A percentile compares a stretch with the other conserved stretches of the same genome.
Conservation (phyloP, 2,888 invertebrate species). For the Patella ulyssiponensis region DNA sequence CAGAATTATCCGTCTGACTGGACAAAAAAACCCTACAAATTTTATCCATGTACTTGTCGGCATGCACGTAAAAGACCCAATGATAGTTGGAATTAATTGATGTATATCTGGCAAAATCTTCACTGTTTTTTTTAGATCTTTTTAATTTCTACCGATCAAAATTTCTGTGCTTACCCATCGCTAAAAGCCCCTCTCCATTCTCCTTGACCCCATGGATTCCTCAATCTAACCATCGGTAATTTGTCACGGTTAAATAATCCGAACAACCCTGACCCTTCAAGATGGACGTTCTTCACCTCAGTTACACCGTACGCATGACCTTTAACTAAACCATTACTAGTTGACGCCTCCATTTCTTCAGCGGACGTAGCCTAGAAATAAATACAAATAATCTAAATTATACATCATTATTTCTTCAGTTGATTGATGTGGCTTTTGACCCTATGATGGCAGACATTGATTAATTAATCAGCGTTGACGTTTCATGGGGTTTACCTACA, state of each 20-base stretch:
- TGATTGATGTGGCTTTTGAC: too few relatives aligned
- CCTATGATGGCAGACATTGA: too few relatives aligned
- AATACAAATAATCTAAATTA: too few relatives aligned
- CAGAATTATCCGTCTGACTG: too few relatives aligned
- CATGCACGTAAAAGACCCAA: too few relatives aligned
- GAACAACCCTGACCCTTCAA: slow-evolving; percentile 70
- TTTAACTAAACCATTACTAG: slow-evolving; percentile 76
- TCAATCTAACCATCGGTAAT: slow-evolving; percentile 75
- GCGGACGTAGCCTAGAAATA: slow-evolving; percentile 70
- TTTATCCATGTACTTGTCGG: too few relatives aligned
- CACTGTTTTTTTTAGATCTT: not conserved
- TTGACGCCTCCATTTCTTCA: slow-evolving; percentile 75
- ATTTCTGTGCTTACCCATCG: slow-evolving; percentile 73
- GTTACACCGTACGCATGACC: slow-evolving; percentile 79
- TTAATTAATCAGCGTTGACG: too few relatives aligned
- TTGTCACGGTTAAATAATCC: slow-evolving; percentile 74
- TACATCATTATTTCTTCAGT: too few relatives aligned
- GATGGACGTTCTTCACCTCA: slow-evolving; percentile 74
- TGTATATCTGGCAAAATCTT: too few relatives aligned
- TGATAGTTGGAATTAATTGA: too few relatives aligned
- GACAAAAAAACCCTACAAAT: too few relatives aligned
- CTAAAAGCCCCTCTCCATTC: slow-evolving; percentile 78
- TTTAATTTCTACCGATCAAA: not conserved
- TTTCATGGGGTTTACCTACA: too few relatives aligned
- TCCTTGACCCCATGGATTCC: slow-evolving; percentile 78